phyloP scores from a whole-genome alignment of 2,113 vertebrate genomes.

The Pogona vitticeps region DNA sequence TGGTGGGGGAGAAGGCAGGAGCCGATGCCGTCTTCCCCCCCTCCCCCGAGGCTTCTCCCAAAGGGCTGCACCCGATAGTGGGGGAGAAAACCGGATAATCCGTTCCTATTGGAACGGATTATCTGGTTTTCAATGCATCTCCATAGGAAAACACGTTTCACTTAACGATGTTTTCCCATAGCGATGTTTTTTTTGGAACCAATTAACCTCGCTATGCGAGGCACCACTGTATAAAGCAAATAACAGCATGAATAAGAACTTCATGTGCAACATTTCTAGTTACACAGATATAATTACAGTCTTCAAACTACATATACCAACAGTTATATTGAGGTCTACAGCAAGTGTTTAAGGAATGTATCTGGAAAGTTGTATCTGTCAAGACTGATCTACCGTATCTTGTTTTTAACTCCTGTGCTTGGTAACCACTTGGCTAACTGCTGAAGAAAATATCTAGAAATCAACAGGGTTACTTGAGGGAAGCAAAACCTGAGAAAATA shows the following conservation, averaged over 20 bases:
- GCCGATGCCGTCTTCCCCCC: too few species aligned
- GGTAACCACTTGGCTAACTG: not conserved
- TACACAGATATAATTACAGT: not conserved
- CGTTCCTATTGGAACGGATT: too few species aligned
- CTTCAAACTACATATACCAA: not conserved
- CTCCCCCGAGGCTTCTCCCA: too few species aligned
- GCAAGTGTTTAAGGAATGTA: not conserved
- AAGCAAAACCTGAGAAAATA: not conserved
- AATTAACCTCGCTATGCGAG: too few species aligned
- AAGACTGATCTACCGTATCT: not conserved
- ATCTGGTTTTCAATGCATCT: too few species aligned
- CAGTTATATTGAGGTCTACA: not conserved
- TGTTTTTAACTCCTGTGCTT: not conserved
- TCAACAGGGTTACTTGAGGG: not conserved
- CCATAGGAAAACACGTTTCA: too few species aligned
- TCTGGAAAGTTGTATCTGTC: not conserved
- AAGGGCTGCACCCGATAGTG: too few species aligned
- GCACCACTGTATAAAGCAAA: too few species aligned
- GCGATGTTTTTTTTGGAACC: too few species aligned
- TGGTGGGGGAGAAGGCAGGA: too few species aligned
- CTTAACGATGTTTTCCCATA: too few species aligned
- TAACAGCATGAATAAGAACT: not conserved
- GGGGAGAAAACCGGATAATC: too few species aligned
- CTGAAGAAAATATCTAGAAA: not conserved
- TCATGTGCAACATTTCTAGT: not conserved